Evolutionary conservation across 2,113 vertebrate species (phyloP), one percentile per base, ranked within the genome.

Genomic region (Blennius ocellaris): DNA sequence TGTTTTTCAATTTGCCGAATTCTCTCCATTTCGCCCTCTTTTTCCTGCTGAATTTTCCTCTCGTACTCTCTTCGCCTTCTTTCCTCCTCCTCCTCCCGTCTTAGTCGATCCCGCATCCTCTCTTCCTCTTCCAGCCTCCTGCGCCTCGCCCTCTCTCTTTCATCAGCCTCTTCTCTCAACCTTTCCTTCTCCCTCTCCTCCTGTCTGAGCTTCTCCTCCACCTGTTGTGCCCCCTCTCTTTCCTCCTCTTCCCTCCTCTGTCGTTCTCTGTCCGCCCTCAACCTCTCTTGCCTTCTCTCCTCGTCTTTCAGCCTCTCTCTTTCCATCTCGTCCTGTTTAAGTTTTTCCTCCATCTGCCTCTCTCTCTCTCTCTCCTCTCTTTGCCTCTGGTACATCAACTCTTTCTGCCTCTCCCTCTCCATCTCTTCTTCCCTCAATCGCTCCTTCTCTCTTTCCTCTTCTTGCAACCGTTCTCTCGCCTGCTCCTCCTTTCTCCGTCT

Each of bases 341-440:
- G 21, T 2, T 30, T 30, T 30, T 30, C 21, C 21, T 30, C 21
- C 21, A 30, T 30, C 21, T 30, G 21, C 21, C 21, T 45, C 11
- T 45, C 8, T 44, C 9, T 10, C 44, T 45, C 11, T 5, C 6
- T 30, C 21, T 30, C 21, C 11, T 45, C 11, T 45, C 44, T 44
- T 4, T 30, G 21, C 4, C 21, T 30, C 21, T 30, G 21, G 4
- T 30, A 30, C 21, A 30, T 30, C 43, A 9, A 11, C 44, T 45
- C 14, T 49, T 49, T 63, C 59, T 79, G 16, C 39, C 5, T 55
- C 50, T 70, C 45, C 80, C 60, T 59, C 30, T 65, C 59, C 80
- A 74, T 3, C 5, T 12, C 41, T 83, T 83, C 60, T 8, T 74
- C 62, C 47, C 71, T 58, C 64, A 70, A 51, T 38, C 47, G 63